phyloP scores from a whole-genome alignment of 2,888 invertebrate species.

The Aradus depressus region DNA sequence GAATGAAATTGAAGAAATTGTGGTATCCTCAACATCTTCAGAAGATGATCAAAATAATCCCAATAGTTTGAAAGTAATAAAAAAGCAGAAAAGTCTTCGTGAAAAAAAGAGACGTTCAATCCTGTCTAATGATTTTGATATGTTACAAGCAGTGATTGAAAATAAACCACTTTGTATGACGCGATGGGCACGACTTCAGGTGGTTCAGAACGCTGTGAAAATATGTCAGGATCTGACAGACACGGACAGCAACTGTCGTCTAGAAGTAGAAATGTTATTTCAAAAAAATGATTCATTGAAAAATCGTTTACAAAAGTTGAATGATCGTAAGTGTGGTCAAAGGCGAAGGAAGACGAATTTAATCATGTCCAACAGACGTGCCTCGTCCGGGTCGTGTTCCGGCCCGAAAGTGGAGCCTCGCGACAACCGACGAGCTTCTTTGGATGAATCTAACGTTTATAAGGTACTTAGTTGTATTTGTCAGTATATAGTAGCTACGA shows the following conservation, averaged over 20 bases:
- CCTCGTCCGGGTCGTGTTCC: background rate
- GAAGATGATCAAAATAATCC: background rate
- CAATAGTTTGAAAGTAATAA: too few species aligned
- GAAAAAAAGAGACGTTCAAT: too few species aligned
- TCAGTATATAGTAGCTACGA: too few species aligned
- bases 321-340: background rate
- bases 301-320: background rate
- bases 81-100: too few species aligned
- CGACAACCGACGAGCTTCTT: conserved; percentile 4
- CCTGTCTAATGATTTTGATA: too few species aligned
- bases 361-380: background rate
- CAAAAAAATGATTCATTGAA: conserved; percentile 9
- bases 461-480: too few species aligned
- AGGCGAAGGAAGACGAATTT: conserved; percentile 2
- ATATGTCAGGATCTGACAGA: too few species aligned
- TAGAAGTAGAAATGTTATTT: conserved; percentile 9
- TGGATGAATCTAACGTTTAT: conserved; percentile 9
- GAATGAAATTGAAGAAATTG: conserved; percentile 14
- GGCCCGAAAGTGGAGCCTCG: background rate
- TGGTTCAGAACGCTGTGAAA: too few species aligned
- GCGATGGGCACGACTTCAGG: too few species aligned
- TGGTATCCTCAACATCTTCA: background rate
- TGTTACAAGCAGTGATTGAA: too few species aligned
- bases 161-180: too few species aligned
- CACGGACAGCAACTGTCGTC: too few species aligned